Percentiles rank a stretch among this genome's conserved stretches.
Conservation (phyloP, 2,113 vertebrate species). For the Limnothrissa miodon region DNA sequence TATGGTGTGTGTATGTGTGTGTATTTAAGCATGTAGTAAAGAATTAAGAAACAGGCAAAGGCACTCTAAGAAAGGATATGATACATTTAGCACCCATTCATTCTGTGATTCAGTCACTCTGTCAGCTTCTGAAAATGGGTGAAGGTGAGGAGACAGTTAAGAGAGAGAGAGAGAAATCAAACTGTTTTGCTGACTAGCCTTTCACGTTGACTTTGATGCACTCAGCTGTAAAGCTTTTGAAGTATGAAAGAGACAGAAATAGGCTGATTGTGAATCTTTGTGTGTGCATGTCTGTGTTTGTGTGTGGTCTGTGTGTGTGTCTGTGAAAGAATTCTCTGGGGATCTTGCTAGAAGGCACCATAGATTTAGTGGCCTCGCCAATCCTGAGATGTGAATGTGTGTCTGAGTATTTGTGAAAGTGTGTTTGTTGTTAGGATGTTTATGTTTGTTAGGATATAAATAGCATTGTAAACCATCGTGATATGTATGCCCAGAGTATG, state of each 20-base stretch:
- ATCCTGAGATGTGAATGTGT: background rate
- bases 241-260: background rate
- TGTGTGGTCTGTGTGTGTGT: background rate
- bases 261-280: background rate
- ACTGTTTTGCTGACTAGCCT: background rate
- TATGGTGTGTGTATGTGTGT: background rate
- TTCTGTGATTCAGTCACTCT: background rate
- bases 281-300: background rate
- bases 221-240: background rate
- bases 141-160: background rate
- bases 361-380: background rate
- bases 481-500: background rate
- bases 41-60: background rate
- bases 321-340: background rate
- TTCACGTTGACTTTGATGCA: background rate
- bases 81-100: background rate
- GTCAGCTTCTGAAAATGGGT: background rate
- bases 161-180: background rate
- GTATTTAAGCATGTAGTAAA: background rate
- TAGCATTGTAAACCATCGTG: background rate
- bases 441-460: background rate
- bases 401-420: background rate
- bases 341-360: background rate
- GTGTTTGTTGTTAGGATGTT: background rate
- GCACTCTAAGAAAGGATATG: background rate